Percentiles rank a stretch among this genome's conserved stretches.
Evolutionary conservation across 1,140 invertebrate species (phyloP).

Genomic region (Cylas formicarius): DNA sequence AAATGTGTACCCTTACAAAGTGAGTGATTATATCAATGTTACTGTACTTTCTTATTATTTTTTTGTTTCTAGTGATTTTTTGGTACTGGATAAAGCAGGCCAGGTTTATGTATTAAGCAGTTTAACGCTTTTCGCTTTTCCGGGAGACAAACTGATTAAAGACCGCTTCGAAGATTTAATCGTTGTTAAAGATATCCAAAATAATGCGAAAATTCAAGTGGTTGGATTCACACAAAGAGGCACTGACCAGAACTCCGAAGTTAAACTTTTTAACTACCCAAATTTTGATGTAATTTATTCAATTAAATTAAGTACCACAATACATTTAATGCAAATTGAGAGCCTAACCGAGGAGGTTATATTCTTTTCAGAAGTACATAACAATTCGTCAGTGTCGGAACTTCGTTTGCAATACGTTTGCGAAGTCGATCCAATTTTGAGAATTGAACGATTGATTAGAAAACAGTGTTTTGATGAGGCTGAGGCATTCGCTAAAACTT

Average conservation of each 20-base stretch:
- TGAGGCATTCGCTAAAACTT: constrained; percentile 28
- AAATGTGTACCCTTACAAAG: constrained; percentile 2
- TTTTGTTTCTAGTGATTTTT: constrained; percentile 18
- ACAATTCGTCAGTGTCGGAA: constrained; percentile 16
- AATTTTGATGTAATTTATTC: constrained; percentile 25
- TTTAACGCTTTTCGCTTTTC: constrained; percentile 17
- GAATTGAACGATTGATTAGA: constrained; percentile 22
- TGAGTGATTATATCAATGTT: neutral
- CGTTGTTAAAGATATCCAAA: constrained; percentile 4
- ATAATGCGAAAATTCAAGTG: constrained; percentile 10
- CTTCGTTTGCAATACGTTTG: constrained; percentile 24
- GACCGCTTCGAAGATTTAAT: constrained; percentile 9
- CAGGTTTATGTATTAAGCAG: constrained; percentile 16
- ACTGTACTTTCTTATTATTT: constrained; percentile 1
- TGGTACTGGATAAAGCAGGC: constrained; percentile 18
- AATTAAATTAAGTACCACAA: constrained; percentile 15
- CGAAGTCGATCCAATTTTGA: constrained; percentile 26
- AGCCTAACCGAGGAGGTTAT: constrained; percentile 23
- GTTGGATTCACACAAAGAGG: constrained; percentile 12
- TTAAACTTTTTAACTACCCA: constrained; percentile 10
- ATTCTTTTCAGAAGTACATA: constrained; percentile 23
- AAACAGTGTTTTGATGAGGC: constrained; percentile 27
- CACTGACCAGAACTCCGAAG: neutral
- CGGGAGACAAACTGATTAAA: constrained; percentile 12
- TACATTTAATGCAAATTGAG: constrained; percentile 21